Conservation (phyloP, 1,140 invertebrate genomes). For the Drosophila biarmipes region DNA sequence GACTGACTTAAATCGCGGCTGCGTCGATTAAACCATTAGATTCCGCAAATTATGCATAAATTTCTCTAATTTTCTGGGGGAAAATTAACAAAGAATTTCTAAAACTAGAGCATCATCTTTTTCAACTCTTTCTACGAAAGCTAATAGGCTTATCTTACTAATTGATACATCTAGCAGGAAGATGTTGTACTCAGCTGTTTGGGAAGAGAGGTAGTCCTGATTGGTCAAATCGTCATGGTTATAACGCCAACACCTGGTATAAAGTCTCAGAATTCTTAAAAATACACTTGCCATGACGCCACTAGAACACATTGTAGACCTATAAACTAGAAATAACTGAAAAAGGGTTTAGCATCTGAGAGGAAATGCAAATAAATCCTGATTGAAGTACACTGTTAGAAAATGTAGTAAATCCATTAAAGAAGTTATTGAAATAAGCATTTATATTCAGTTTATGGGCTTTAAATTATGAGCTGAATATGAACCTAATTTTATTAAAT, state of each 20-base stretch:
- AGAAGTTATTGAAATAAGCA: no score
- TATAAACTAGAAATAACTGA: no score
- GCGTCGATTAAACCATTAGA: conserved; percentile 29
- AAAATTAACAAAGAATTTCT: background rate
- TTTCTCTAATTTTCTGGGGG: conserved; percentile 1
- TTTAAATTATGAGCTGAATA: no score
- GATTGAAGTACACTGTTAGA: background rate
- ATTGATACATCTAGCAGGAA: background rate
- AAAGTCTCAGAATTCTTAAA: background rate
- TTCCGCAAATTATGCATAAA: conserved; percentile 1
- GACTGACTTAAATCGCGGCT: conserved; percentile 2
- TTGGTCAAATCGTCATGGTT: background rate
- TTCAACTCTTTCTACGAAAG: background rate
- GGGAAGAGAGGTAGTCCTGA: background rate
- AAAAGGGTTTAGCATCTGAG: background rate
- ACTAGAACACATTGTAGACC: background rate
- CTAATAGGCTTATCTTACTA: background rate
- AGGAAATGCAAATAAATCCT: background rate
- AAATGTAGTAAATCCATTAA: no score
- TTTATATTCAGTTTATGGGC: no score
- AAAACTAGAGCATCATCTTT: no score
- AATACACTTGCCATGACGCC: conserved; percentile 25
- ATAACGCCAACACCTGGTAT: background rate
- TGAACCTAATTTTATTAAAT: no score
- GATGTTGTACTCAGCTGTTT: background rate